Conservation (phyloP, 2,888 invertebrate genomes). For the Oscheius sp. region DNA sequence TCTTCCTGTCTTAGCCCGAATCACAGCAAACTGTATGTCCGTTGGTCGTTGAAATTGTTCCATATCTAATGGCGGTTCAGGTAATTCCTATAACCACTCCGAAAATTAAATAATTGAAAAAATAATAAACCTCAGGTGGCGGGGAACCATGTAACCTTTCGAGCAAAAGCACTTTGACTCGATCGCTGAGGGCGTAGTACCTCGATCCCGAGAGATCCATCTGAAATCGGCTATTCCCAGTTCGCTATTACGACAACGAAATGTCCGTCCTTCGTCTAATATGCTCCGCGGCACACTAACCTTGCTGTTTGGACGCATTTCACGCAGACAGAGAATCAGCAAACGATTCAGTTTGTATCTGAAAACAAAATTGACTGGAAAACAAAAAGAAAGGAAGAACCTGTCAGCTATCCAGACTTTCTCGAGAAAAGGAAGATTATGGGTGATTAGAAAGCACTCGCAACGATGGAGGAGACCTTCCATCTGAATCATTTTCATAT, state of each 20-base stretch:
- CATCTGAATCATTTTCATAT: constrained; percentile 64
- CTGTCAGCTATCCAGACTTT: constrained; percentile 70
- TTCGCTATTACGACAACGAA: not conserved
- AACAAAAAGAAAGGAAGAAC: constrained; percentile 10
- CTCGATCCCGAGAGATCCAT: constrained; percentile 67
- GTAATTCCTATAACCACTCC: constrained; percentile 66
- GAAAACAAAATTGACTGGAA: not conserved
- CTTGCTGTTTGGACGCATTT: constrained; percentile 66
- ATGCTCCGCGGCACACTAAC: constrained; percentile 26
- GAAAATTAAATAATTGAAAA: not conserved
- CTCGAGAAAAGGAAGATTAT: constrained; percentile 68
- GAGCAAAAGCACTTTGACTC: constrained; percentile 69
- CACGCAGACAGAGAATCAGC: constrained; percentile 66
- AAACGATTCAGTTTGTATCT: constrained; percentile 68
- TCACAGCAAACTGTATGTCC: constrained; percentile 67
- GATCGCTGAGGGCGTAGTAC: constrained; percentile 67
- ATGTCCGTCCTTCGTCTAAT: not conserved
- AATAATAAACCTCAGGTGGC: constrained; percentile 64
- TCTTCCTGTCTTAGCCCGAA: constrained; percentile 68
- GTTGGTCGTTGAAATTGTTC: constrained; percentile 63
- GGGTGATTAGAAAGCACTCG: constrained; percentile 68
- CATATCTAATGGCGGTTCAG: constrained; percentile 68
- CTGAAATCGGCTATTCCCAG: not conserved
- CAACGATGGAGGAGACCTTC: constrained; percentile 70
- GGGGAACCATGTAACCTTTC: constrained; percentile 68